These are phyloP conservation scores for Alosa sapidissima DNA, from an alignment of 2,797 vertebrate species.

Conservation along the genomic window DNA sequence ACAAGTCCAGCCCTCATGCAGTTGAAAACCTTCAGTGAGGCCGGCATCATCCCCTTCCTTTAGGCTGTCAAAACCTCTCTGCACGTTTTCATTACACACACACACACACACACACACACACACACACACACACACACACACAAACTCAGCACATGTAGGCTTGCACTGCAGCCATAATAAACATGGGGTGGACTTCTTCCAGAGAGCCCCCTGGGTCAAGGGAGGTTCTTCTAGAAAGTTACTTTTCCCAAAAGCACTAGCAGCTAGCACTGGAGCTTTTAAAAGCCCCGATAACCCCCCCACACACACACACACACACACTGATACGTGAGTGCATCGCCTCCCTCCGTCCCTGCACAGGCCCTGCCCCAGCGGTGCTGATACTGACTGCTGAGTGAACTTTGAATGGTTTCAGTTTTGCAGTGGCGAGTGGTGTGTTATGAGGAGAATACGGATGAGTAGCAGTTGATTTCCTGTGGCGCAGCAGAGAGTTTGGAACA, in stretches of 20 bases:
- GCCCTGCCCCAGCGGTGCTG: background rate
- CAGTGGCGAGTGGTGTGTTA: background rate
- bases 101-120: background rate
- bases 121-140: background rate
- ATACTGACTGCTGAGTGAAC: background rate
- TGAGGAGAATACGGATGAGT: background rate
- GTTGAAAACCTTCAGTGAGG: background rate
- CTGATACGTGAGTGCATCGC: background rate
- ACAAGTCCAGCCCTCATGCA: background rate
- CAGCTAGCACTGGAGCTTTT: background rate
- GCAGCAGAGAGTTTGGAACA: background rate
- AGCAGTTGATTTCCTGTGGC: background rate
- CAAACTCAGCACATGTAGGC: background rate
- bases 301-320: no score
- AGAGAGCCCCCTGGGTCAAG: background rate
- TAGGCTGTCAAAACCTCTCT: background rate
- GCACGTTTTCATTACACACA: slow-evolving; percentile 6
- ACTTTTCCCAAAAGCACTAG: background rate
- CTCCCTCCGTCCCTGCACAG: background rate
- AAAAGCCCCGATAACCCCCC: background rate
- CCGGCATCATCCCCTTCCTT: background rate
- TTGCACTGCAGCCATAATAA: background rate
- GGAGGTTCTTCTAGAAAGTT: background rate
- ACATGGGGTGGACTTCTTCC: background rate
- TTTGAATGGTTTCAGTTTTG: background rate